Conservation (phyloP, 2,797 vertebrate genomes). For the Arrhamphus sclerolepis region DNA sequence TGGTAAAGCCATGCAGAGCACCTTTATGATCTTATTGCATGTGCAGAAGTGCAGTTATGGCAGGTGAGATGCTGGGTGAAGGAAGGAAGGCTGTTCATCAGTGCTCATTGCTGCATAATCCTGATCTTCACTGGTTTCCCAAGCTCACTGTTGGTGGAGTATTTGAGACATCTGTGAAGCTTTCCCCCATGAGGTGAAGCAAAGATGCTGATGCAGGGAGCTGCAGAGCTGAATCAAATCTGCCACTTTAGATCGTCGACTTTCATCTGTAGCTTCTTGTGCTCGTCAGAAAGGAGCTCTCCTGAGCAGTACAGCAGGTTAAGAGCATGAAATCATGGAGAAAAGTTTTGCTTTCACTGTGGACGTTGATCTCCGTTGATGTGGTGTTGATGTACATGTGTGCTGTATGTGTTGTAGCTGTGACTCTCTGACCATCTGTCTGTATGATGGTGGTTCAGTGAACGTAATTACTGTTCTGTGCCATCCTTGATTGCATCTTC, state of each 20-base stretch:
- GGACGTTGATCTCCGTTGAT: too few relatives aligned
- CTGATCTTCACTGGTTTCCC: too few relatives aligned
- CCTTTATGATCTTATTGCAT: too few relatives aligned
- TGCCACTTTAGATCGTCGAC: conserved; percentile 1
- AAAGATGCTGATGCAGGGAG: too few relatives aligned
- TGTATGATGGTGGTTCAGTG: too few relatives aligned
- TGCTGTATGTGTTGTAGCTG: background rate
- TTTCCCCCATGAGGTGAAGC: too few relatives aligned
- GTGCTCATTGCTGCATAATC: too few relatives aligned
- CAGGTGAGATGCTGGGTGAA: background rate
- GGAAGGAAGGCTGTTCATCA: too few relatives aligned
- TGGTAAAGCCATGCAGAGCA: background rate
- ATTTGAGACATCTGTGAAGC: too few relatives aligned
- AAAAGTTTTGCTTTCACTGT: background rate
- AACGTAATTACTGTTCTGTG: too few relatives aligned
- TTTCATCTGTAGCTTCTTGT: background rate
- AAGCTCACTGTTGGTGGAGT: too few relatives aligned
- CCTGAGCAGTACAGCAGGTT: background rate
- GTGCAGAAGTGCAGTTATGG: background rate
- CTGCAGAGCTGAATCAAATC: background rate
- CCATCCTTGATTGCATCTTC: background rate
- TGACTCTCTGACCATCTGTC: background rate
- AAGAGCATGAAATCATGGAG: background rate
- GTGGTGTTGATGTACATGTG: background rate
- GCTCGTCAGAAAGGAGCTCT: background rate